phyloP scores from a whole-genome alignment of 1,140 invertebrate genomes.

The Akabosia matsudoensis region DNA sequence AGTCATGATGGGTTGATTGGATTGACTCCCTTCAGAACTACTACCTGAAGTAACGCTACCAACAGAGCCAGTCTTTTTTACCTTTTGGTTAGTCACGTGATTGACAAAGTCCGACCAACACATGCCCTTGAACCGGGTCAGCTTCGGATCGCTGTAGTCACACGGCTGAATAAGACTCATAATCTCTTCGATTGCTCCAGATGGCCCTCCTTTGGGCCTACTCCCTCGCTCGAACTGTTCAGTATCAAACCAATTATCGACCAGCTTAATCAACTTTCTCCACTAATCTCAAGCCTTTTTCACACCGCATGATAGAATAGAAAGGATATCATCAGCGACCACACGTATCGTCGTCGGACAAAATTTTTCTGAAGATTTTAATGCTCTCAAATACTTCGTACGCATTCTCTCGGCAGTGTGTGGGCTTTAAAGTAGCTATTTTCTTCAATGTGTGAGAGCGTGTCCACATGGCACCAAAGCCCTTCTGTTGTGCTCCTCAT shows the following conservation, averaged over 20 bases:
- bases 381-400: too few species aligned
- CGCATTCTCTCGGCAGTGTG: neutral
- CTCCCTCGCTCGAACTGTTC: conserved; percentile 59
- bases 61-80: conserved; percentile 36
- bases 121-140: conserved; percentile 58
- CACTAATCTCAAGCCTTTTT: too few species aligned
- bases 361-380: too few species aligned
- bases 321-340: too few species aligned
- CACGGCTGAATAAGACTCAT: conserved; percentile 57
- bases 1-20: neutral
- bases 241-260: too few species aligned
- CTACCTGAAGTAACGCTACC: conserved; percentile 37
- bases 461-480: neutral
- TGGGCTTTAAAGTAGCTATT: neutral
- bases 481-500: too few species aligned
- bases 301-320: too few species aligned
- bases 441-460: conserved; percentile 6
- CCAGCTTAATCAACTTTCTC: too few species aligned
- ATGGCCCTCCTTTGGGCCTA: conserved; percentile 56
- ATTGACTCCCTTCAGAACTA: conserved; percentile 17
- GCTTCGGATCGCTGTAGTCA: conserved; percentile 61
- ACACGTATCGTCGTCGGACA: too few species aligned
- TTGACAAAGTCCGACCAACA: conserved; percentile 54
- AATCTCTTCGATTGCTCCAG: conserved; percentile 57
- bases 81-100: conserved; percentile 46